These are phyloP conservation scores for Lepeophtheirus salmonis DNA, from an alignment of 1,140 invertebrate species.

Conservation along the genomic window DNA sequence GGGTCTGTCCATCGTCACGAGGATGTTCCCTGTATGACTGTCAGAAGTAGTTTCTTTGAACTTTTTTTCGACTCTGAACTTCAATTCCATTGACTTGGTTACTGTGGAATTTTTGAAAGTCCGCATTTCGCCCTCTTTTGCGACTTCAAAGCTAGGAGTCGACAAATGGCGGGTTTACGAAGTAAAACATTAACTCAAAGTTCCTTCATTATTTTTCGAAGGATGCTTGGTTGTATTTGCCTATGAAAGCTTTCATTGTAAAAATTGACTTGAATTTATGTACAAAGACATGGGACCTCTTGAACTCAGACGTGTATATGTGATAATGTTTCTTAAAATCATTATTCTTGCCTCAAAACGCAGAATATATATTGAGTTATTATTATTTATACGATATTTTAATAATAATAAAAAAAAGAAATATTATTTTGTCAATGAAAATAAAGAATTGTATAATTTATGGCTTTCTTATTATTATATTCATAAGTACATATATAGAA, in stretches of 20 bases:
- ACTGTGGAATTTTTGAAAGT: constrained; percentile 12
- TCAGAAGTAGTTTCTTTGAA: constrained; percentile 17
- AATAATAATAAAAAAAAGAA: no score
- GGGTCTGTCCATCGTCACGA: constrained; percentile 11
- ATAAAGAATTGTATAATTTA: no score
- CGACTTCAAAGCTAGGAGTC: constrained; percentile 11
- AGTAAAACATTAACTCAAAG: constrained; percentile 11
- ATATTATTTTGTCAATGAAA: no score
- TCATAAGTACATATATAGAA: no score
- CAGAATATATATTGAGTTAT: no score
- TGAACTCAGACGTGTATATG: no score
- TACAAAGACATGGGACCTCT: no score
- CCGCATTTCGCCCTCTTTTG: not conserved
- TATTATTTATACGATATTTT: no score
- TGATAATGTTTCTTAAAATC: no score
- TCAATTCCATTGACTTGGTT: constrained; percentile 15
- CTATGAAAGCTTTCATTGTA: constrained; percentile 6
- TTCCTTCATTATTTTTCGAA: constrained; percentile 17
- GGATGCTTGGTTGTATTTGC: constrained; percentile 12
- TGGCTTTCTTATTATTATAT: no score
- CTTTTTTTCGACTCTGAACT: constrained; percentile 16
- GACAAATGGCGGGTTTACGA: constrained; percentile 14
- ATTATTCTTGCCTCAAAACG: no score
- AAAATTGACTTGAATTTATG: no score
- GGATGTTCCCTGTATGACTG: constrained; percentile 1